phyloP scores from a whole-genome alignment of 2,113 vertebrate species.

The Nibea coibor region DNA sequence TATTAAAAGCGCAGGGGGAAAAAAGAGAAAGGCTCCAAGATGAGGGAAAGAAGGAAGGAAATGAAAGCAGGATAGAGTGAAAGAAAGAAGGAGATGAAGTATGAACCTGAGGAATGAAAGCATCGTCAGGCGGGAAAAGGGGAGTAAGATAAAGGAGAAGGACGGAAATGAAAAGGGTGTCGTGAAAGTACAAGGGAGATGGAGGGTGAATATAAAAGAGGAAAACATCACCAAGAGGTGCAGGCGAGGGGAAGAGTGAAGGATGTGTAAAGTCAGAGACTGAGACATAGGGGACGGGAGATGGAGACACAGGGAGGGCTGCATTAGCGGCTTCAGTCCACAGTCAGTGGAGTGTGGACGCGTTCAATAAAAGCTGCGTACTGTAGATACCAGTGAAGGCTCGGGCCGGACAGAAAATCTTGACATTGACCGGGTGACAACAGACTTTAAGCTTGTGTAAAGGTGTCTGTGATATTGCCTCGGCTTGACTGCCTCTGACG shows the following conservation, averaged over 20 bases:
- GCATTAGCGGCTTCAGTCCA: slow-evolving; percentile 48
- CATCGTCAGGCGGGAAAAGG: slow-evolving; percentile 15
- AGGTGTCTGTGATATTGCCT: slow-evolving; percentile 24
- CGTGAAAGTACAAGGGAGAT: slow-evolving; percentile 13
- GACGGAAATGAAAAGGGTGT: slow-evolving; percentile 54
- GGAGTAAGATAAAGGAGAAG: slow-evolving; percentile 47
- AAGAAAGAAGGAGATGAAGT: slow-evolving; percentile 45
- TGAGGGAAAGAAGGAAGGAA: slow-evolving; percentile 25
- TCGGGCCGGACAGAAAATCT: neutral
- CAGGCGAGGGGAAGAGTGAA: neutral
- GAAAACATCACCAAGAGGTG: slow-evolving; percentile 5
- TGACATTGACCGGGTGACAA: slow-evolving; percentile 21
- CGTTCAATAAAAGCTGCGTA: slow-evolving; percentile 32
- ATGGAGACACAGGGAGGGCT: slow-evolving; percentile 26
- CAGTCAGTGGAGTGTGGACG: slow-evolving; percentile 35
- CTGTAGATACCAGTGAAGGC: slow-evolving; percentile 5
- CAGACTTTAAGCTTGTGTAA: slow-evolving; percentile 27
- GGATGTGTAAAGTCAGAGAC: slow-evolving; percentile 3
- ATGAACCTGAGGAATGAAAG: slow-evolving; percentile 45
- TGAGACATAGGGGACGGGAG: slow-evolving; percentile 6
- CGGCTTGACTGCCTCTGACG: slow-evolving; percentile 11
- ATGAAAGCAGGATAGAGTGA: slow-evolving; percentile 33
- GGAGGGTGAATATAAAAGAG: slow-evolving; percentile 43
- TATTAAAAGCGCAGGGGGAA: slow-evolving; percentile 21
- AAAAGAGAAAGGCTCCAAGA: neutral